Evolutionary conservation across 2,113 vertebrate genomes (phyloP), one percentile per base, ranked within the genome.

Genomic region (Tyrannus savana): DNA sequence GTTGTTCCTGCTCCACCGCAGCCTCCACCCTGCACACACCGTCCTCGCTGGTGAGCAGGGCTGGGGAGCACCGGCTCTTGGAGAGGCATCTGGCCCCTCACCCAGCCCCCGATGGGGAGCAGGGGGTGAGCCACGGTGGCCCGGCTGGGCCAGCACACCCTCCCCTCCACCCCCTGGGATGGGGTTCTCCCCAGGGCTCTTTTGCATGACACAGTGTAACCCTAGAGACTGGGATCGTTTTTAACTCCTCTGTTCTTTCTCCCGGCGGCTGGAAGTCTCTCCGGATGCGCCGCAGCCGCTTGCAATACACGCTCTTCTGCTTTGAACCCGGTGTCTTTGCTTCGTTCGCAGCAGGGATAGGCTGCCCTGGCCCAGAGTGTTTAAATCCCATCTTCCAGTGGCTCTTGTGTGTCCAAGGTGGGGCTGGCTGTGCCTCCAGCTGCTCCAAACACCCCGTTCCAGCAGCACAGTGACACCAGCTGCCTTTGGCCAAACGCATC

Each of bases 281-380:
- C 59, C 2, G 44, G 93, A 74, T 4, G 7, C 1, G 53, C 90
- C 7, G 17, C 92, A 90, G 95, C 95, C 75, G 79, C 95, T 96
- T 96, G 96, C 96, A 97, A 96, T 96, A 97, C 95, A 97, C 11
- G 88, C 95, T 97, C 90, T 96, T 96, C 93, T 96, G 95, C 95
- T 97, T 97, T 96, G 47, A 96, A 86, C 90, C 59, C 28, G 0
- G 92, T 97, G 92, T 96, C 85, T 71, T 86, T 93, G 90, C 95
- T 93, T 97, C 19, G 75, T 96, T 95, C 10, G 63, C 95, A 90
- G 94, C 58, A 69, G 2, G 71, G 66, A 33, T 47, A 58, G 23
- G 83, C 44, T 37, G 46, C 12, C 42, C 47, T 39, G 87, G n/a
- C 41, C 13, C 0, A 1, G 5, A 53, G 50, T 35, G 33, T 50